These are phyloP conservation scores for Halcyon leucocephala DNA, from an alignment of 2,797 vertebrate genomes.

Conservation along the genomic window DNA sequence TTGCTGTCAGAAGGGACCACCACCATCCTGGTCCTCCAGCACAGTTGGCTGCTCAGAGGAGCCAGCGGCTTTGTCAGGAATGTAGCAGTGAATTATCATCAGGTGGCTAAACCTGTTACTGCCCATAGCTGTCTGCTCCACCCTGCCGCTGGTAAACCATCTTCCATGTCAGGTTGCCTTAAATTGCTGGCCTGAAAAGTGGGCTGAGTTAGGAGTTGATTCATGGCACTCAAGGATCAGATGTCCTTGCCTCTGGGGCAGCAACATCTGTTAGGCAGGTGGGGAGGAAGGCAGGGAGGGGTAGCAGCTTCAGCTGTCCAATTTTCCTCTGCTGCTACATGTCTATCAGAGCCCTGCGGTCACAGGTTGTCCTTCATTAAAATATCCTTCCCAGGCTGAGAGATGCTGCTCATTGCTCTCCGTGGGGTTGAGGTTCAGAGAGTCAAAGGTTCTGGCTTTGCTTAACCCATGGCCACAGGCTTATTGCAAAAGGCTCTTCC, in stretches of 20 bases:
- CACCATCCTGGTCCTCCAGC: not conserved
- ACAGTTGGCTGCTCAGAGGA: rapidly evolving
- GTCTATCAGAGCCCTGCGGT: not conserved
- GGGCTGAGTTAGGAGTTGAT: not conserved
- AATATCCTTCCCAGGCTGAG: not conserved
- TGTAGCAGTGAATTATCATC: not conserved
- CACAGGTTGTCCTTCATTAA: not conserved
- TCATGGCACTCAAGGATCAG: not conserved
- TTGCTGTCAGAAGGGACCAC: not conserved
- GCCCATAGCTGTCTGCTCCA: not conserved
- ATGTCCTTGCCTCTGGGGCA: conserved; percentile 9
- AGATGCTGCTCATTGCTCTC: not conserved
- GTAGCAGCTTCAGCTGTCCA: not conserved
- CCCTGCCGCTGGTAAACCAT: not conserved
- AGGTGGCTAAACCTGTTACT: not conserved
- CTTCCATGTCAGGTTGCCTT: not conserved
- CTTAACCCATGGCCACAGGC: not conserved
- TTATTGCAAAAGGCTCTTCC: not conserved
- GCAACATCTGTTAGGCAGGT: not conserved
- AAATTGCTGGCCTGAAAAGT: rapidly evolving
- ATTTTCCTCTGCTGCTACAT: not conserved
- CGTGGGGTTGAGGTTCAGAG: not conserved
- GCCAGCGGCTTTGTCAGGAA: not conserved
- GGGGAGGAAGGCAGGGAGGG: not conserved
- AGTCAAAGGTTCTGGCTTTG: not conserved